phyloP scores from a whole-genome alignment of 2,797 vertebrate genomes.

The Cynopterus sphinx region DNA sequence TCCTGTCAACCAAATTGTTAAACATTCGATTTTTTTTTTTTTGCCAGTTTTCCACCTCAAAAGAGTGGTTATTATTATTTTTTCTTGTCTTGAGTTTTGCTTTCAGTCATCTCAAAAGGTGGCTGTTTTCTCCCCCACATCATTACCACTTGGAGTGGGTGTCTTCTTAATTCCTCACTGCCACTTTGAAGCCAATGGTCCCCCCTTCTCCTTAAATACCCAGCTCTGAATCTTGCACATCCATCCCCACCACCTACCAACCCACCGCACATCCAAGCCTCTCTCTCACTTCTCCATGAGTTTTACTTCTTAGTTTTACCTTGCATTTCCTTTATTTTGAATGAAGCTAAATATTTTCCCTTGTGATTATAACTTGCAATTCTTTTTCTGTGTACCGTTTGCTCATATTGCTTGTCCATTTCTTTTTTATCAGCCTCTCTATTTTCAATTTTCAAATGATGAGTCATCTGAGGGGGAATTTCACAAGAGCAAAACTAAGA shows the following conservation, averaged over 20 bases:
- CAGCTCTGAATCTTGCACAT: not conserved
- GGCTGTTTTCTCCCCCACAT: not conserved
- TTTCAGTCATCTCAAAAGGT: not conserved
- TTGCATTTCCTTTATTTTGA: not conserved
- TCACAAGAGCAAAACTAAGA: slow-evolving; percentile 4
- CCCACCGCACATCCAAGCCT: rapidly evolving
- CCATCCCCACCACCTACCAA: not conserved
- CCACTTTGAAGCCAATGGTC: not conserved
- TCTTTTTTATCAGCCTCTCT: not conserved
- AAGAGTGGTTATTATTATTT: not conserved
- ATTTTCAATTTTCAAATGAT: slow-evolving; percentile 54
- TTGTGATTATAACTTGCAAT: not conserved
- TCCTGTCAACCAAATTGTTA: not conserved
- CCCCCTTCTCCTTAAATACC: not conserved
- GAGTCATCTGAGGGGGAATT: slow-evolving; percentile 16
- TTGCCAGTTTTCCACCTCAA: not conserved
- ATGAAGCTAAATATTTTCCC: not conserved
- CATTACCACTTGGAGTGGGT: not conserved
- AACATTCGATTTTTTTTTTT: not conserved
- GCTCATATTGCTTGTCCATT: not conserved
- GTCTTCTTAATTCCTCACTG: not conserved
- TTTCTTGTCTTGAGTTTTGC: not conserved
- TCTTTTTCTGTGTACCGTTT: slow-evolving; percentile 1
- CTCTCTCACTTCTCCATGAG: not conserved
- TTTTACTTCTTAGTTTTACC: not conserved